Conservation (phyloP, 2,888 invertebrate genomes). For the Lissocephala sabroskyi region DNA sequence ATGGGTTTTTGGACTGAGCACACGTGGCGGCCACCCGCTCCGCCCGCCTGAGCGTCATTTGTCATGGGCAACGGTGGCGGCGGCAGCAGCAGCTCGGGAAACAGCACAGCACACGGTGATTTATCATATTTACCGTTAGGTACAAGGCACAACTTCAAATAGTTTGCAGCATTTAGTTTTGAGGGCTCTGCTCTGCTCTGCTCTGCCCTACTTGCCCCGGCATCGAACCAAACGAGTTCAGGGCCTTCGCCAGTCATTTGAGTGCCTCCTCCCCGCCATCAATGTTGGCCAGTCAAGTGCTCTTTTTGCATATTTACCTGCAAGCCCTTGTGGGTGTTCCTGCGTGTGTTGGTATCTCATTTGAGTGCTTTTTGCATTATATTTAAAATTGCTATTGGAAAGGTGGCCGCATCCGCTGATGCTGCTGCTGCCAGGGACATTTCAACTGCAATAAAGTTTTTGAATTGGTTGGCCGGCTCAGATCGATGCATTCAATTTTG, state of each 20-base stretch:
- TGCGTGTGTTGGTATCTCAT: slow-evolving; percentile 12
- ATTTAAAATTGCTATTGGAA: slow-evolving; percentile 15
- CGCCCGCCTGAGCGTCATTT: slow-evolving; percentile 37
- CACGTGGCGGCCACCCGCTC: neutral
- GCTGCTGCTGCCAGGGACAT: neutral
- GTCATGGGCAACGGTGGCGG: slow-evolving; percentile 38
- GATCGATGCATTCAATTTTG: neutral
- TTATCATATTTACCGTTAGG: slow-evolving; percentile 55
- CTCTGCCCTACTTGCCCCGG: slow-evolving; percentile 3
- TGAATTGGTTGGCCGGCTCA: neutral
- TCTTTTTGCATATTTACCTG: slow-evolving; percentile 8
- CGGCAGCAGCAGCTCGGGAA: slow-evolving; percentile 1
- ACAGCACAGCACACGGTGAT: slow-evolving; percentile 31
- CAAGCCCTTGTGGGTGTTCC: slow-evolving; percentile 6
- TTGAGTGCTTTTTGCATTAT: slow-evolving; percentile 48
- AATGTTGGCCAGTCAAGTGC: slow-evolving; percentile 13
- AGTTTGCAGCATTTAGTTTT: slow-evolving; percentile 4
- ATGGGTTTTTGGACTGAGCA: neutral
- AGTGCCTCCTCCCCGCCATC: too few relatives aligned
- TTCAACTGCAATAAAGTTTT: neutral
- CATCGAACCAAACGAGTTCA: slow-evolving; percentile 56
- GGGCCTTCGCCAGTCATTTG: slow-evolving; percentile 51
- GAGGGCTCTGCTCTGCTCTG: too few relatives aligned
- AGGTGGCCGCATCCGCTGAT: too few relatives aligned
- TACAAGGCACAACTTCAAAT: slow-evolving; percentile 8